Conservation (phyloP, 2,113 vertebrate species). For the Chrysemys picta region DNA sequence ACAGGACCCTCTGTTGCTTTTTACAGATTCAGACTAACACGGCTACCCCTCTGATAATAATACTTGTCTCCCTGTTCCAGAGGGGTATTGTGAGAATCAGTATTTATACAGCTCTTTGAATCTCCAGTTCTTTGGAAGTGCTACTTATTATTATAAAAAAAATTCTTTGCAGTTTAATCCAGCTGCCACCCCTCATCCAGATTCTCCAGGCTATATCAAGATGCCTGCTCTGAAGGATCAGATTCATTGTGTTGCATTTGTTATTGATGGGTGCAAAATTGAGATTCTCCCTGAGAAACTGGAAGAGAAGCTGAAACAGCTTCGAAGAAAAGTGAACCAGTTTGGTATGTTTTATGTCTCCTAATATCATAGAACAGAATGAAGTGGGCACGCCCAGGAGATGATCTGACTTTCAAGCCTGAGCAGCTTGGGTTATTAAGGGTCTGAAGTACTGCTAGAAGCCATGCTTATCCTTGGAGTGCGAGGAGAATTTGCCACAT, state of each 20-base stretch:
- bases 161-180: slow-evolving; percentile 21
- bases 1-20: too few relatives aligned
- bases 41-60: too few relatives aligned
- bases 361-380: not conserved
- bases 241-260: slow-evolving; percentile 67
- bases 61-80: not conserved
- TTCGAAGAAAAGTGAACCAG: slow-evolving; percentile 63
- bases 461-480: not conserved
- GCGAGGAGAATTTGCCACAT: not conserved
- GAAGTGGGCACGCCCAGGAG: not conserved
- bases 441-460: not conserved
- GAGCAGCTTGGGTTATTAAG: not conserved
- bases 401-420: not conserved
- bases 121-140: not conserved
- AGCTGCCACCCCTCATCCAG: not conserved
- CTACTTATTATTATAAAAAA: not conserved
- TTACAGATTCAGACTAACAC: too few relatives aligned
- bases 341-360: slow-evolving; percentile 41
- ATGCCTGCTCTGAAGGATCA: slow-evolving; percentile 33
- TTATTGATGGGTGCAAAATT: slow-evolving; percentile 65
- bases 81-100: not conserved
- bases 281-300: slow-evolving; percentile 64
- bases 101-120: not conserved
- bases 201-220: not conserved
- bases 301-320: slow-evolving; percentile 66